Evolutionary conservation across 2,113 vertebrate genomes (phyloP).

Genomic region (Gracilinanus agilis): DNA sequence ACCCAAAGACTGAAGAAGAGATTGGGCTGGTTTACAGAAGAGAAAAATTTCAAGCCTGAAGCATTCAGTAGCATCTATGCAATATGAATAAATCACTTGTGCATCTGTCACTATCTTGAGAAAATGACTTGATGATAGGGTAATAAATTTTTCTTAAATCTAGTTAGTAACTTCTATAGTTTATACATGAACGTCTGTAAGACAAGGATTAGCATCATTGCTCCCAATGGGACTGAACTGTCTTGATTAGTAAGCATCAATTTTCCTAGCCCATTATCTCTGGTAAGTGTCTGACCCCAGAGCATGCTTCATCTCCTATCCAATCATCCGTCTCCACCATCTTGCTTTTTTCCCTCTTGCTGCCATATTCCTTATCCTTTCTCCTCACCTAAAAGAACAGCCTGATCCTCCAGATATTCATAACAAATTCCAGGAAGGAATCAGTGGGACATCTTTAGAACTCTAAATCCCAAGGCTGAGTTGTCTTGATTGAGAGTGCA

Average conservation of each 20-base stretch:
- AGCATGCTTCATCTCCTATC: background rate
- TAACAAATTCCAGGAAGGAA: too few relatives aligned
- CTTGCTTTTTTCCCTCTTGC: background rate
- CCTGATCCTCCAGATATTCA: background rate
- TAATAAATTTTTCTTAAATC: background rate
- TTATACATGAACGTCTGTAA: background rate
- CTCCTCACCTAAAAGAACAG: background rate
- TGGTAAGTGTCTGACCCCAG: background rate
- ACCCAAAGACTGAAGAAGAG: background rate
- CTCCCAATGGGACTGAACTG: background rate
- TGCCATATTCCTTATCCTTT: background rate
- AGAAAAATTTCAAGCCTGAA: slow-evolving; percentile 10
- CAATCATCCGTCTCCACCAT: background rate
- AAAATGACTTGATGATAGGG: background rate
- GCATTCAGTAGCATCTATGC: background rate
- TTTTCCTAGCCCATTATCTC: background rate
- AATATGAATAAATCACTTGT: slow-evolving; percentile 1
- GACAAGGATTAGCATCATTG: background rate
- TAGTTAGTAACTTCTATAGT: background rate
- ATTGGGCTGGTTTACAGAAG: background rate
- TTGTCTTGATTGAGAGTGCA: background rate
- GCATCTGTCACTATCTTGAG: background rate
- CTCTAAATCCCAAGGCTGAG: background rate
- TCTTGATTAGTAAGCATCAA: background rate
- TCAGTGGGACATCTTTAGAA: background rate